phyloP scores from a whole-genome alignment of 2,888 invertebrate species.

The Lasioglossum figueresi region DNA sequence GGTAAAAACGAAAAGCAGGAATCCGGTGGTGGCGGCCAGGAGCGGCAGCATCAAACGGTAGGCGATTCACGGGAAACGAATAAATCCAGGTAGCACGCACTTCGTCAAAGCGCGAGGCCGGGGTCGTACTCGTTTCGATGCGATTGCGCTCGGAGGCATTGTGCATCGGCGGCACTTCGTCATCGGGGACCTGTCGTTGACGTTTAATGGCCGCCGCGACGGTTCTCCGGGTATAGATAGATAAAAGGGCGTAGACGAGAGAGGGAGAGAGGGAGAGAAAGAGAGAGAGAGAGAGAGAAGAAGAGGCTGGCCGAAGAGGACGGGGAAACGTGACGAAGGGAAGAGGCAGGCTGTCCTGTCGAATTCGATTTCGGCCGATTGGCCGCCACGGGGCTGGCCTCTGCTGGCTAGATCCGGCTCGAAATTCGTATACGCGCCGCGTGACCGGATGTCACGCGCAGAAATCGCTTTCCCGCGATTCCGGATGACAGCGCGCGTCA shows the following conservation, averaged over 20 bases:
- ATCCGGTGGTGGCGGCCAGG: neutral
- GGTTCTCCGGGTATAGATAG: slow-evolving; percentile 58
- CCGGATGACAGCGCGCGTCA: slow-evolving; percentile 64
- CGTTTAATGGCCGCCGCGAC: slow-evolving; percentile 78
- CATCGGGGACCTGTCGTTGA: slow-evolving; percentile 78
- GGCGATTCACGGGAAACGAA: slow-evolving; percentile 66
- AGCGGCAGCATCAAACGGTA: neutral
- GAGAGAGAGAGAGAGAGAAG: neutral
- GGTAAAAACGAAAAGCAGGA: neutral
- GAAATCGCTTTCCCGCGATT: slow-evolving; percentile 68
- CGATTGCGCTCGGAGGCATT: slow-evolving; percentile 71
- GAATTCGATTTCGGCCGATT: slow-evolving; percentile 66
- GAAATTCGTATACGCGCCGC: slow-evolving; percentile 58
- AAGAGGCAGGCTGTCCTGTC: slow-evolving; percentile 59
- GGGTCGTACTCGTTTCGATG: slow-evolving; percentile 58
- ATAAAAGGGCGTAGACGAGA: slow-evolving; percentile 60
- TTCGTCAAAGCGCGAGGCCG: slow-evolving; percentile 71
- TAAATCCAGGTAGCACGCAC: slow-evolving; percentile 69
- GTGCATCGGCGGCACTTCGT: slow-evolving; percentile 77
- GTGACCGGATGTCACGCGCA: slow-evolving; percentile 70
- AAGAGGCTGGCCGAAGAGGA: neutral
- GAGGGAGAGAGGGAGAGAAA: neutral
- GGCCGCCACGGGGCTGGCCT: slow-evolving; percentile 24
- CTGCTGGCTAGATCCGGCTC: slow-evolving; percentile 38
- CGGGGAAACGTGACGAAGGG: slow-evolving; percentile 44